Percentiles rank a stretch among this genome's conserved stretches.
phyloP scores from a whole-genome alignment of 2,797 vertebrate genomes.

The Pseudotriccus pelzelni region DNA sequence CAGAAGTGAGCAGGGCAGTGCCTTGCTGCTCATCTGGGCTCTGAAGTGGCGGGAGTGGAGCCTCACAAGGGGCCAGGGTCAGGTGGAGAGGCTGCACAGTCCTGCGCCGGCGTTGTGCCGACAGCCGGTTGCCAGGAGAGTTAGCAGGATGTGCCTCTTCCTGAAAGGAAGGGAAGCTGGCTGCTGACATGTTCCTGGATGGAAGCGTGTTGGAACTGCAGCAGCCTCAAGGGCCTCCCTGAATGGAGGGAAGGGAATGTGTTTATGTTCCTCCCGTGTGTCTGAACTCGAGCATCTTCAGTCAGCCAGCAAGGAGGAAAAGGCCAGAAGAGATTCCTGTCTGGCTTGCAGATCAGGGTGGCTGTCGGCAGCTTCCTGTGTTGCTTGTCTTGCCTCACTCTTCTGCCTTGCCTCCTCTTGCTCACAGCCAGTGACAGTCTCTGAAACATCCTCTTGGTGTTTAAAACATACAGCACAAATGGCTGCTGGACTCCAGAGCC shows the following conservation, averaged over 20 bases:
- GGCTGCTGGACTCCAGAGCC: not conserved
- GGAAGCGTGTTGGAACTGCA: not conserved
- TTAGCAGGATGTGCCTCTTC: not conserved
- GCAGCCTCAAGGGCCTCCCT: not conserved
- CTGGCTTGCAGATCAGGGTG: not conserved
- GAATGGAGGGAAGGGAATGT: not conserved
- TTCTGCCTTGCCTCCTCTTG: not conserved
- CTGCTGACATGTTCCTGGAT: not conserved
- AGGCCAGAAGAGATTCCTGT: not conserved
- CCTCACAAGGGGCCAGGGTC: not conserved
- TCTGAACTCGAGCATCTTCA: not conserved
- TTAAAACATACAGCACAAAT: not conserved
- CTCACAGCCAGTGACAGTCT: not conserved
- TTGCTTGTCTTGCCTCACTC: not conserved
- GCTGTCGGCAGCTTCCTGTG: not conserved
- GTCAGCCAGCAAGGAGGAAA: not conserved
- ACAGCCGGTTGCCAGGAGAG: not conserved
- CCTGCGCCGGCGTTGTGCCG: fast-evolving
- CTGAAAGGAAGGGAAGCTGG: not conserved
- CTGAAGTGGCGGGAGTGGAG: not conserved
- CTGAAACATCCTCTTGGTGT: not conserved
- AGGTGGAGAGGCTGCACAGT: fast-evolving
- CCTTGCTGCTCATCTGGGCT: not conserved
- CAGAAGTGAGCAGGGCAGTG: not conserved
- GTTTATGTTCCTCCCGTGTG: not conserved